These are phyloP conservation scores for Papilio polytes DNA, from an alignment of 1,140 invertebrate genomes.

Conservation along the genomic window DNA sequence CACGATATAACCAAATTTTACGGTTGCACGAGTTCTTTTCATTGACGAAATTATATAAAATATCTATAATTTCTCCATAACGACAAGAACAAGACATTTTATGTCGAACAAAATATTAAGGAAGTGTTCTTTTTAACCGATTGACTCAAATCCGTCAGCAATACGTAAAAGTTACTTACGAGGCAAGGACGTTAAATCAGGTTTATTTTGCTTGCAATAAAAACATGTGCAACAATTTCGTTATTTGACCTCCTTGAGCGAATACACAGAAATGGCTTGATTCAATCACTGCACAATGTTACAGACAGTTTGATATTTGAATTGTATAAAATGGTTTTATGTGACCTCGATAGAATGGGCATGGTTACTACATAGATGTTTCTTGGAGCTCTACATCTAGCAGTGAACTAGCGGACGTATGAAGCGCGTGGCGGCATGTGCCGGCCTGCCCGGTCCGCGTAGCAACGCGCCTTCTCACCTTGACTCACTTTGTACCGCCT, in stretches of 20 bases:
- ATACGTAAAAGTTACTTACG: neutral
- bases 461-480: constrained; percentile 75
- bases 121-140: neutral
- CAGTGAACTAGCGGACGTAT: neutral
- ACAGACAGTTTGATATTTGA: neutral
- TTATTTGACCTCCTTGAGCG: constrained; percentile 14
- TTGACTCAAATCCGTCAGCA: constrained; percentile 9
- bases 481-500: constrained; percentile 76
- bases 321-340: neutral
- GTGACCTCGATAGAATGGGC: neutral
- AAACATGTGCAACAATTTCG: constrained; percentile 30
- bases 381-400: neutral
- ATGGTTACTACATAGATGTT: neutral
- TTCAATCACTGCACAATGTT: constrained; percentile 15
- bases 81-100: neutral
- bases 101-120: neutral
- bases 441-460: constrained; percentile 65
- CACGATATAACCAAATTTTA: constrained; percentile 53
- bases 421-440: neutral
- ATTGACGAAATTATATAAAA: constrained; percentile 54
- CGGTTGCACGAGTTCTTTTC: constrained; percentile 54
- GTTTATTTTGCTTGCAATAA: neutral
- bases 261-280: constrained; percentile 36
- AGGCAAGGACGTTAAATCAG: constrained; percentile 7
- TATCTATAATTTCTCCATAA: constrained; percentile 45